A percentile compares a stretch with the other conserved stretches of the same genome.
Evolutionary conservation across 2,113 vertebrate species (phyloP).

Genomic region (Melanostigma gelatinosum): DNA sequence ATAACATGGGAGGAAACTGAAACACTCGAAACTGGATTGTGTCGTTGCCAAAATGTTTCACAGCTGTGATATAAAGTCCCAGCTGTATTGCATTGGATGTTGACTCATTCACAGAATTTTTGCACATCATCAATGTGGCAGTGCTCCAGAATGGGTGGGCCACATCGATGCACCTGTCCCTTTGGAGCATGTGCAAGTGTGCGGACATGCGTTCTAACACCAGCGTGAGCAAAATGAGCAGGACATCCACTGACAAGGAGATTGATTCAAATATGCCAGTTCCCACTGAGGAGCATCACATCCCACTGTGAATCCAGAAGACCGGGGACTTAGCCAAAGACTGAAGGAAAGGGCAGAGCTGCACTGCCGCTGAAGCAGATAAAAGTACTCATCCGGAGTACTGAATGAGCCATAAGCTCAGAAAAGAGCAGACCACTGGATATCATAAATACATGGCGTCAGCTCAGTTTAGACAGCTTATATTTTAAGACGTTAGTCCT

Average conservation of each 20-base stretch:
- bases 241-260: conserved; percentile 29
- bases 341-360: conserved; percentile 49
- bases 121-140: conserved; percentile 28
- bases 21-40: not conserved
- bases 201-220: not conserved
- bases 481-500: conserved; percentile 15
- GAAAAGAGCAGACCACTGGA: conserved; percentile 49
- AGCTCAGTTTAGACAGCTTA: conserved; percentile 31
- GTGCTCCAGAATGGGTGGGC: conserved; percentile 8
- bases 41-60: conserved; percentile 13
- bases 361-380: conserved; percentile 52
- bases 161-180: conserved; percentile 29
- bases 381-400: conserved; percentile 57
- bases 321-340: conserved; percentile 47
- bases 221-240: conserved; percentile 43
- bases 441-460: conserved; percentile 45
- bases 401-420: conserved; percentile 49
- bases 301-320: conserved; percentile 55
- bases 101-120: conserved; percentile 1
- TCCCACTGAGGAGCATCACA: conserved; percentile 47
- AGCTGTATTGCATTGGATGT: conserved; percentile 15
- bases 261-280: conserved; percentile 51
- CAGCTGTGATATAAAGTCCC: conserved; percentile 18
- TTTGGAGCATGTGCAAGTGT: conserved; percentile 11
- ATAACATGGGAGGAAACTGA: not conserved